Base-by-base conservation (phyloP, 1,140 invertebrate species). In the Eubasilissa regina region DNA sequence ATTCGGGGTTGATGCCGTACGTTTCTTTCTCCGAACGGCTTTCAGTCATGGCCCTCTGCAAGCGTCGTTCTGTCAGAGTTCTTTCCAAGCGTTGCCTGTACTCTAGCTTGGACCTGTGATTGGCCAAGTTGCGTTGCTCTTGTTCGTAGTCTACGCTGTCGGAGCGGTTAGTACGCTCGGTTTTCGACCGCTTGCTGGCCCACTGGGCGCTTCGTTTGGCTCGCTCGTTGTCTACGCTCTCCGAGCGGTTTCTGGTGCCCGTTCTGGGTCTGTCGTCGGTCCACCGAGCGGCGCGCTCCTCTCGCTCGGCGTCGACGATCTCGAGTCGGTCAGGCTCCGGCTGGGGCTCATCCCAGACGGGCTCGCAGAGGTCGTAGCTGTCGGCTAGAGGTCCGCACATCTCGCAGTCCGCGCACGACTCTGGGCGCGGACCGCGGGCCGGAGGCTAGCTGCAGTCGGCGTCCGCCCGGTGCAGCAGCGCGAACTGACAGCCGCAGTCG, bases 401-500 rank as follows among this genome's bases (percentile, higher is more conserved):
- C 86, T 87, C 87, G 86, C 87, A 85, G 74, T 74, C 73, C 75
- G 84, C 75, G 79, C 72, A 80, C 85, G 87, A 86, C 87, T 87
- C 87, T 43, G 85, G 86, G 79, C 84, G 86, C 85, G 85, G 89
- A 89, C 91, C 89, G 87, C 87, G 88, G 85, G 83, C 85, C 80
- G 86, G 86, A 84, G 82, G 89, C 85, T 85, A 85, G 83, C 87
- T 87, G 87, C 90, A 87, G 47, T 91, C 92, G 85, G 91, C 92
- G 84, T 94, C 94, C 82, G 92, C 95, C 84, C 94, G 94, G 88
- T 96, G 95, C 84, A 95, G 92, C 85, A 96, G 91, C 85, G 94
- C 94, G 88, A 96, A 95, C 87, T 95, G 94, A 91, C 94, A 95
- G 89, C 94, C 94, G 87, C 94, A 95, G 86, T 95, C 94, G 85